Percentiles rank a stretch among this genome's conserved stretches.
Evolutionary conservation across 1,140 invertebrate genomes (phyloP).

Genomic region (Drosophila elegans): DNA sequence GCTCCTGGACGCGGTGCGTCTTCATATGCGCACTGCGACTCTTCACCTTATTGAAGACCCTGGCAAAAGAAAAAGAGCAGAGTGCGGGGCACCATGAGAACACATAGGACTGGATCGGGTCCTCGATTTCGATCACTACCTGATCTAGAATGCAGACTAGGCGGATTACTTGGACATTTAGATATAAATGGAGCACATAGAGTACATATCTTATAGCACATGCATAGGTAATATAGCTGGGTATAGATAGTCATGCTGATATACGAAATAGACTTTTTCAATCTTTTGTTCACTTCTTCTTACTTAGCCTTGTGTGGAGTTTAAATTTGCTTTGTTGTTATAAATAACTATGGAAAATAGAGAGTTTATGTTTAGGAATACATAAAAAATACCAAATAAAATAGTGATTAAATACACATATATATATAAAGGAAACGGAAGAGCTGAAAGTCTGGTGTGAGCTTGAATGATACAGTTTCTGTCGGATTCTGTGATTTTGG

Average conservation of each 20-base stretch:
- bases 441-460: conserved; percentile 44
- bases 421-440: conserved; percentile 37
- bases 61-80: conserved; percentile 85
- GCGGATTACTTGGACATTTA: conserved; percentile 53
- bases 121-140: background rate
- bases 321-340: conserved; percentile 70
- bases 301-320: conserved; percentile 80
- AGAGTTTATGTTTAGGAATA: conserved; percentile 61
- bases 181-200: conserved; percentile 48
- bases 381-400: conserved; percentile 41
- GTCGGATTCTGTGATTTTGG: conserved; percentile 16
- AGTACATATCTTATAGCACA: conserved; percentile 29
- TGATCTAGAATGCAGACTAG: conserved; percentile 18
- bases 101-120: conserved; percentile 7
- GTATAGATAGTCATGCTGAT: conserved; percentile 53
- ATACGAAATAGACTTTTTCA: conserved; percentile 39
- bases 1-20: conserved; percentile 94
- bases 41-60: conserved; percentile 98
- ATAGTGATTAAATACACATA: conserved; percentile 34
- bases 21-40: conserved; percentile 99
- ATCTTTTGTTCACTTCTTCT: conserved; percentile 35
- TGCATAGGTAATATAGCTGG: conserved; percentile 27
- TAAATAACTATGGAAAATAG: conserved; percentile 72
- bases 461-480: conserved; percentile 38
- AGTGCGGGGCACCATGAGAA: conserved; percentile 36